Percentiles rank a stretch among this genome's conserved stretches.
These are phyloP conservation scores for Eremophila alpestris DNA, from an alignment of 2,797 vertebrate genomes.

Conservation along the genomic window DNA sequence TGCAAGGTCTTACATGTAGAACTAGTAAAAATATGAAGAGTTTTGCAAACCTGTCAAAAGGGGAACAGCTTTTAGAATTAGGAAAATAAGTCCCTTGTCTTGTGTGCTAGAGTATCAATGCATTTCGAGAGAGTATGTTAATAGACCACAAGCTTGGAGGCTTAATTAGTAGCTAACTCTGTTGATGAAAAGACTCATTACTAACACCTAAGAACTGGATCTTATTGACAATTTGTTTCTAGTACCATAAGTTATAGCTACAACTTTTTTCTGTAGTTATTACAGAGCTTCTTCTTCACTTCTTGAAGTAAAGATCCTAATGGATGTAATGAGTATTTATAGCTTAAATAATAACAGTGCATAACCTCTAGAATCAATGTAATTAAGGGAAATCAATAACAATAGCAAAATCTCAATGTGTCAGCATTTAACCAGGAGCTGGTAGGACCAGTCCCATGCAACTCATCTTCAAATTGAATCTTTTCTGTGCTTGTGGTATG, in stretches of 20 bases:
- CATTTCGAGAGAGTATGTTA: not conserved
- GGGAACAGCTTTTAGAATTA: not conserved
- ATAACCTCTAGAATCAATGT: slow-evolving; percentile 45
- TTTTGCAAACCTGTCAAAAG: slow-evolving; percentile 3
- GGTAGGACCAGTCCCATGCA: not conserved
- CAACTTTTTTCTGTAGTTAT: not conserved
- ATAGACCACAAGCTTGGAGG: not conserved
- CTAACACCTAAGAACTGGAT: not conserved
- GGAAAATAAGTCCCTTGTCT: not conserved
- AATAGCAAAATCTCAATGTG: slow-evolving; percentile 14
- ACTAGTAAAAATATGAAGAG: not conserved
- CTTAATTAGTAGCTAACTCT: not conserved
- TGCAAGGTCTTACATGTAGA: not conserved
- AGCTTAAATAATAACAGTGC: not conserved
- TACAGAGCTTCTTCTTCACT: not conserved
- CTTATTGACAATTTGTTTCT: slow-evolving; percentile 7
- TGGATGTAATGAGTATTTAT: slow-evolving; percentile 46
- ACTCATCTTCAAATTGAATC: not conserved
- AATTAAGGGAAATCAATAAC: slow-evolving; percentile 68
- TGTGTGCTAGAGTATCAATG: not conserved
- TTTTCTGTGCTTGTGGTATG: not conserved
- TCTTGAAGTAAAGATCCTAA: not conserved
- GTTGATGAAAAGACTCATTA: not conserved
- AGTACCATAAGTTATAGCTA: not conserved
- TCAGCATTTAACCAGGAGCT: slow-evolving; percentile 29